Conservation (phyloP, 2,797 vertebrate species). For the Sibirionetta formosa region DNA sequence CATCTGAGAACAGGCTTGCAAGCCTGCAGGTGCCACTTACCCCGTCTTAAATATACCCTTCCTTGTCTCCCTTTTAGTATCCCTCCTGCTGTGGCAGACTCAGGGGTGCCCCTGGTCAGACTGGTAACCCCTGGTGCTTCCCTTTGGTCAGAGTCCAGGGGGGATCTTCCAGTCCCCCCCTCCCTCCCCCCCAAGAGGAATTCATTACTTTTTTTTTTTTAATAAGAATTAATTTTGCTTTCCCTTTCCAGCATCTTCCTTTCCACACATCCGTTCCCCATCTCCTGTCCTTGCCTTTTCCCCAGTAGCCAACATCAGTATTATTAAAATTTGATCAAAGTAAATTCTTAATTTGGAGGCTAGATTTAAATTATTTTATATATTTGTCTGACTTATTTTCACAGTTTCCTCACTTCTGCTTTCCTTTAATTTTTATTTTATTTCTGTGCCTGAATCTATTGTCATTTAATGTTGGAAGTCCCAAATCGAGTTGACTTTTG, state of each 20-base stretch:
- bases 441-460: not conserved
- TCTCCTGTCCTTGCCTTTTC: not conserved
- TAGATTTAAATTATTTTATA: not conserved
- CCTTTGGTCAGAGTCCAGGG: not conserved
- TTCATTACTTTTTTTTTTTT: not conserved
- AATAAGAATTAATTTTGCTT: not conserved
- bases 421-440: not conserved
- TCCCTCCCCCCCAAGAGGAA: not conserved
- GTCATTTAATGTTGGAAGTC: not conserved
- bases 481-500: not conserved
- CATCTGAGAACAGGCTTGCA: not conserved
- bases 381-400: not conserved
- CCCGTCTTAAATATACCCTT: not conserved
- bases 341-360: not conserved
- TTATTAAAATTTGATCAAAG: not conserved
- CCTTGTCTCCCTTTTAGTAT: not conserved
- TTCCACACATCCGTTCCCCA: not conserved
- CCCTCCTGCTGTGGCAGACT: not conserved
- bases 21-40: not conserved
- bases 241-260: not conserved
- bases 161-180: not conserved
- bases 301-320: not conserved
- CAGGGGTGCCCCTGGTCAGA: not conserved
- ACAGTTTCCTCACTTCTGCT: not conserved
- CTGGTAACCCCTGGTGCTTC: rapidly evolving